Conservation (phyloP, 2,888 invertebrate species). For the Pogonocherus hispidulus region DNA sequence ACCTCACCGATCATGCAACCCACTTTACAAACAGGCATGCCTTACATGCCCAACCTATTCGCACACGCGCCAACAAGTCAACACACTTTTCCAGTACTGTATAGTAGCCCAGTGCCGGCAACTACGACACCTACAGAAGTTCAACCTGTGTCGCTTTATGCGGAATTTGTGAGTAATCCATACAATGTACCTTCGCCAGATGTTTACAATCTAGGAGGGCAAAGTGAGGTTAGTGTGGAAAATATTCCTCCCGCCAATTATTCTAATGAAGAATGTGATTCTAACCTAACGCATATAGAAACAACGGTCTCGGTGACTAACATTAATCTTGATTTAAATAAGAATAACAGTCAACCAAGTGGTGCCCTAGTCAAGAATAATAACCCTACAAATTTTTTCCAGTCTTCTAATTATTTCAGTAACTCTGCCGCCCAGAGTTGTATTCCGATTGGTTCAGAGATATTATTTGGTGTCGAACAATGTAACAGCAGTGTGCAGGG, state of each 20-base stretch:
- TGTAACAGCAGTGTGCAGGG: constrained; percentile 10
- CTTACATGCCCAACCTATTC: constrained; percentile 57
- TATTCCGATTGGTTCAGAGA: constrained; percentile 75
- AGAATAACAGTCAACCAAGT: constrained; percentile 32
- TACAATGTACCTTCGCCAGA: constrained; percentile 65
- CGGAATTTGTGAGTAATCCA: constrained; percentile 73
- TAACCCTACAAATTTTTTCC: constrained; percentile 67
- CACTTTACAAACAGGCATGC: constrained; percentile 58
- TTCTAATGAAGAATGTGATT: neutral
- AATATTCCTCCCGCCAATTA: neutral
- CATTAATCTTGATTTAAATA: constrained; percentile 43
- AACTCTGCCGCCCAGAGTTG: constrained; percentile 68
- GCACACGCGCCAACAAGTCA: constrained; percentile 39
- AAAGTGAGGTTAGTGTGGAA: constrained; percentile 24
- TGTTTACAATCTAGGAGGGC: constrained; percentile 34
- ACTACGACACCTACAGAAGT: constrained; percentile 54
- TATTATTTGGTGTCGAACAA: constrained; percentile 71
- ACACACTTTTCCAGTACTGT: constrained; percentile 65
- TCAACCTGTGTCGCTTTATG: constrained; percentile 68
- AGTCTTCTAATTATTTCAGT: constrained; percentile 78
- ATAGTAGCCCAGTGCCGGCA: constrained; percentile 55
- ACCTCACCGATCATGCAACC: constrained; percentile 54
- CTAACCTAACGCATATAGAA: neutral
- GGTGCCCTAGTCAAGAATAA: constrained; percentile 24
- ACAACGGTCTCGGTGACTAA: neutral